Base-by-base conservation (phyloP, 1,140 invertebrate genomes). In the Pseudomyrmex pallidus region DNA sequence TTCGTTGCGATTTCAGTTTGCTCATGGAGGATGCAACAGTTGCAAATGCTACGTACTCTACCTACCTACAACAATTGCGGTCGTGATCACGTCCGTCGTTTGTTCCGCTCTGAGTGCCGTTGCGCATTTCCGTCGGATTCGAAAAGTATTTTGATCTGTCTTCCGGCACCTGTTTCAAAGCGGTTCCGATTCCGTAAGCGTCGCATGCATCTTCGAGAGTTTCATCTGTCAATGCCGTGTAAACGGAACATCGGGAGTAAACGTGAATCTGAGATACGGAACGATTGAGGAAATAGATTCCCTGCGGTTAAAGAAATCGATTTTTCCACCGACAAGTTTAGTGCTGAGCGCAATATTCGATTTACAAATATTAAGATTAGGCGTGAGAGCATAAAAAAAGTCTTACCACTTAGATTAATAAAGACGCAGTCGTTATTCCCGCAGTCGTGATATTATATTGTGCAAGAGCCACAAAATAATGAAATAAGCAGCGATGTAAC, bases 81-180 rank as follows among this genome's bases (percentile, higher is more conserved):
- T 68, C 20, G 22, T 82, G 70, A 87, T 80, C 86, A 78, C 74
- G 82, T 68, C 46, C 46, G 72, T 87, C 82, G 63, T 84, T 87
- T 78, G 82, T 80, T 83, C 10, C 22, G 56, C 22, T 22, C 66
- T 12, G 25, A 17, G 48, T 17, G 2, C 44, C 61, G 5, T 44
- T 56, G 13, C n/a, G n/a, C 44, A 25, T 13, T 70, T 59, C 25
- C n/a, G 59, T 62, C 67, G 22, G 61, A 87, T 87, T 86, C 82
- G 46, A 87, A 76, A 76, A 83, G 61, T 63, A 72, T 56, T 20
- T 67, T 62, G 80, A 70, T 63, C 20, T 78, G 72, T 84, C 54
- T 61, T 52, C 50, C 54, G 44, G 64, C 66, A 80, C 54, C 66
- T 64, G 61, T 76, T 76, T 76, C 74, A 76, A 76, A 63, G 73